Evolutionary conservation across 1,140 invertebrate species (phyloP).

Genomic region (Bicyclus anynana): DNA sequence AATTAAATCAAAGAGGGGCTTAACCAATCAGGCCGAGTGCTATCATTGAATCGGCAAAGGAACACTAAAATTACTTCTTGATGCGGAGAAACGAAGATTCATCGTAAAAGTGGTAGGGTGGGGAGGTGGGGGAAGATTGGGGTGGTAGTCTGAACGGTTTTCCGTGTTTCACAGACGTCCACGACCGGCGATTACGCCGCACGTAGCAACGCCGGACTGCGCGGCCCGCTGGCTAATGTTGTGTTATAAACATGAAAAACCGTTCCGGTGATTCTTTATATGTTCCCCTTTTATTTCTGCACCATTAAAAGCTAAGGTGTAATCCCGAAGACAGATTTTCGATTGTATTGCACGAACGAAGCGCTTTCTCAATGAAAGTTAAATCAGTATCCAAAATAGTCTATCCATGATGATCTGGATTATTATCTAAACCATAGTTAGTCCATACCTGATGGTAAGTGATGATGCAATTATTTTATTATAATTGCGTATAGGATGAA

Average conservation of each 20-base stretch:
- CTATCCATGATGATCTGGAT: too few species aligned
- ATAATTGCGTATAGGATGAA: too few species aligned
- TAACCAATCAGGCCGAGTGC: slow-evolving; percentile 75
- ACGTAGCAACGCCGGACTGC: slow-evolving; percentile 52
- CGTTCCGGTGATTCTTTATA: slow-evolving; percentile 68
- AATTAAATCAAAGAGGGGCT: slow-evolving; percentile 76
- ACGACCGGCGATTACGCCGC: slow-evolving; percentile 57
- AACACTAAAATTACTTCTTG: slow-evolving; percentile 77
- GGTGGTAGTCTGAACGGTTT: slow-evolving; percentile 72
- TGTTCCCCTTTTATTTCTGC: slow-evolving; percentile 45
- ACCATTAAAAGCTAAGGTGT: slow-evolving; percentile 14
- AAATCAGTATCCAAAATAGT: too few species aligned
- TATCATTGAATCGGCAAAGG: slow-evolving; percentile 76
- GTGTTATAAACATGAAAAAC: slow-evolving; percentile 73
- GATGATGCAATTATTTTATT: too few species aligned
- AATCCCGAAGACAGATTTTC: background rate
- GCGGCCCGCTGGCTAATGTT: slow-evolving; percentile 59
- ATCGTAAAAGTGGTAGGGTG: slow-evolving; percentile 73
- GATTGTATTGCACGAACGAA: too few species aligned
- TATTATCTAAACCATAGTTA: too few species aligned
- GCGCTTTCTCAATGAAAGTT: too few species aligned
- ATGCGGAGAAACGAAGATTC: slow-evolving; percentile 77
- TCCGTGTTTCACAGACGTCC: slow-evolving; percentile 70
- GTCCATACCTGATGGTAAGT: too few species aligned
- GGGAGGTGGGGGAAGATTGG: slow-evolving; percentile 27